A percentile compares a stretch with the other conserved stretches of the same genome.
Conservation (phyloP, 2,113 vertebrate species). For the Pteropus alecto region DNA sequence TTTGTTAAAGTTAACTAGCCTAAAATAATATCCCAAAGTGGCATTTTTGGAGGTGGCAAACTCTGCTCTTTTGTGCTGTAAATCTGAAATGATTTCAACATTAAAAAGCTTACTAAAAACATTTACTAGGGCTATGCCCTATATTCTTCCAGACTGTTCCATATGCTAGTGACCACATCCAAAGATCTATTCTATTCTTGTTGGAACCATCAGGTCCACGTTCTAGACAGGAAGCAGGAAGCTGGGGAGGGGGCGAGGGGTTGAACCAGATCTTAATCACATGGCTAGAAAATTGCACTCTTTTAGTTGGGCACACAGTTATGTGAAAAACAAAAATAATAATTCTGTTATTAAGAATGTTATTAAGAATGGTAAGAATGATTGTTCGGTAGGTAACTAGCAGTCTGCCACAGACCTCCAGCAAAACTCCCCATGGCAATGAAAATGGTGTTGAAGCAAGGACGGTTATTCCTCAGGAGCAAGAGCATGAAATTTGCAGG, state of each 20-base stretch:
- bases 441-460: not conserved
- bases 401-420: not conserved
- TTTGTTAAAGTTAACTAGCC: not conserved
- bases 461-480: not conserved
- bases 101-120: not conserved
- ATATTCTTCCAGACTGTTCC: not conserved
- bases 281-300: not conserved
- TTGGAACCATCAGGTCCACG: not conserved
- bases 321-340: not conserved
- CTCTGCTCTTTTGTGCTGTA: not conserved
- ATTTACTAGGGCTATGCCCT: not conserved
- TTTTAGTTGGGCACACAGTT: not conserved
- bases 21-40: not conserved
- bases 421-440: not conserved
- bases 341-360: not conserved
- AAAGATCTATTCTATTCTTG: not conserved
- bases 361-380: not conserved
- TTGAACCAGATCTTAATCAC: not conserved
- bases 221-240: not conserved
- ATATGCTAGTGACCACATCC: not conserved
- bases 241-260: not conserved
- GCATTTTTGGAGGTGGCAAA: not conserved
- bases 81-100: constrained; percentile 8
- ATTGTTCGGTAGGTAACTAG: not conserved
- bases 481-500: not conserved